Conservation (phyloP, 1,140 invertebrate genomes). For the Zaprionus inermis region DNA sequence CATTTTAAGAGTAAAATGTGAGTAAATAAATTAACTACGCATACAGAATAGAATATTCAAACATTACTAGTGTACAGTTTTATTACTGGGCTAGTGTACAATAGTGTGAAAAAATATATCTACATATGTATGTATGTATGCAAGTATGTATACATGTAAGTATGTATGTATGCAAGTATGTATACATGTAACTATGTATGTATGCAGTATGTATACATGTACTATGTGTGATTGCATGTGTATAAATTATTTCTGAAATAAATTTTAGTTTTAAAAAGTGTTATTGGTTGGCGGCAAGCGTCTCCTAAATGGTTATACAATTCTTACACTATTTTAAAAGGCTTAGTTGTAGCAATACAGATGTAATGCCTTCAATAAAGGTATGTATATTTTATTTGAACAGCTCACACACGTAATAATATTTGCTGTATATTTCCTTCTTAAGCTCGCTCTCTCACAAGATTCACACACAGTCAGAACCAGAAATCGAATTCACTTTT, state of each 20-base stretch:
- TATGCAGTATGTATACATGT: no score
- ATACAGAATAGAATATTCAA: no score
- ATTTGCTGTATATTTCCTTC: conserved; percentile 59
- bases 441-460: conserved; percentile 74
- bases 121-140: not conserved
- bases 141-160: no score
- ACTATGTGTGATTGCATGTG: no score
- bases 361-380: conserved; percentile 64
- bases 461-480: conserved; percentile 78
- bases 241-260: conserved; percentile 8
- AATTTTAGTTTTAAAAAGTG: conserved; percentile 20
- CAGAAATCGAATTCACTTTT: conserved; percentile 67
- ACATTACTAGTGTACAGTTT: no score
- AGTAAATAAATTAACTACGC: no score
- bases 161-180: not conserved
- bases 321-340: conserved; percentile 75
- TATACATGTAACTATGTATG: not conserved
- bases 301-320: conserved; percentile 73
- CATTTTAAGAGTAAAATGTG: no score
- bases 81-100: no score
- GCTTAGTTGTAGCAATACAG: conserved; percentile 65
- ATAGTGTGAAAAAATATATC: no score
- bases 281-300: conserved; percentile 40
- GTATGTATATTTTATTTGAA: conserved; percentile 56
- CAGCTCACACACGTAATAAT: conserved; percentile 72